Percentiles rank a stretch among this genome's conserved stretches.
phyloP scores from a whole-genome alignment of 2,113 vertebrate species.

The Protobothrops mucrosquamatus region DNA sequence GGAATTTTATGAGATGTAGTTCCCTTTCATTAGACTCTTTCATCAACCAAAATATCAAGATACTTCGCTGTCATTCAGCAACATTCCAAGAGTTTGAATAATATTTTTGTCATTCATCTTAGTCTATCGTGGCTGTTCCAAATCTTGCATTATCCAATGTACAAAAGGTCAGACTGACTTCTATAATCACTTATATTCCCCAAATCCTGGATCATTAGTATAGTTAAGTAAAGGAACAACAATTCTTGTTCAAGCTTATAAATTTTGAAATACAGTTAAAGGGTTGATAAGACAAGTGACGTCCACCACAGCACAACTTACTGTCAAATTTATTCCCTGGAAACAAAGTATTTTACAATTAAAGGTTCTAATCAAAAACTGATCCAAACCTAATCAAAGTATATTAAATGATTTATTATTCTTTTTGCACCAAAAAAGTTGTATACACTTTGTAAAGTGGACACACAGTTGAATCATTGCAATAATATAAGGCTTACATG shows the following conservation, averaged over 20 bases:
- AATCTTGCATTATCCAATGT: background rate
- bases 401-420: background rate
- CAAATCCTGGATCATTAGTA: background rate
- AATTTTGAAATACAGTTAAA: constrained; percentile 28
- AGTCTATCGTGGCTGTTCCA: background rate
- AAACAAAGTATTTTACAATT: constrained; percentile 43
- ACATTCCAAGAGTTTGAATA: background rate
- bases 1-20: background rate
- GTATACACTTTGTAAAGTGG: background rate
- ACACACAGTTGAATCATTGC: background rate
- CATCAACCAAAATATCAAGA: background rate
- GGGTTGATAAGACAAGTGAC: constrained; percentile 40
- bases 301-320: constrained; percentile 45
- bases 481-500: background rate
- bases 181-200: background rate
- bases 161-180: background rate
- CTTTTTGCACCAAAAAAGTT: background rate
- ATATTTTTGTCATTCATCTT: background rate
- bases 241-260: background rate
- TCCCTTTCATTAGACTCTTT: background rate
- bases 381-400: background rate
- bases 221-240: background rate
- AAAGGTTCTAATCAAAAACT: constrained; percentile 15
- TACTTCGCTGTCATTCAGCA: background rate
- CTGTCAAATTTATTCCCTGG: constrained; percentile 53